Evolutionary conservation across 2,888 invertebrate genomes (phyloP), one percentile per base, ranked within the genome.

Genomic region (Ceriagrion tenellum): DNA sequence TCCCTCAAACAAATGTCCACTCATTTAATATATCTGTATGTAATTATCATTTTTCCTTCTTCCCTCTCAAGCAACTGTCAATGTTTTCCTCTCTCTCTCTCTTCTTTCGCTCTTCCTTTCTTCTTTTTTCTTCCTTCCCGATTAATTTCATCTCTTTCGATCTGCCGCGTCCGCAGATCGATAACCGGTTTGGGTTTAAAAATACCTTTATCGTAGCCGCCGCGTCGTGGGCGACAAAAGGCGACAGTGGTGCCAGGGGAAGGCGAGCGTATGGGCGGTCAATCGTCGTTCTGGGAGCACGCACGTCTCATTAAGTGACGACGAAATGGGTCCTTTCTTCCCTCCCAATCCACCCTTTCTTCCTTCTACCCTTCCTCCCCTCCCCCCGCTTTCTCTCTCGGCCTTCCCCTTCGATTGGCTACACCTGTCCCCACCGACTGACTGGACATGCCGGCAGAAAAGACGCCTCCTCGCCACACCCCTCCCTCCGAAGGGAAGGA

Each of bases 151-250:
- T 74, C 30, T 74, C 74, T 74, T 74, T 74, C 74, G 74, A 74
- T 74, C 30, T 30, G 12, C 74, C 10, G 12, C 12, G 12, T 56
- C 30, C 30, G 74, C 2, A 74, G 74, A 30, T 74, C 74, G 74
- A 74, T 74, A 74, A 74, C 30, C 74, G 74, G n/a, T 74, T 74
- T 0, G 74, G n/a, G 74, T 74, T 16, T 74, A 74, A 74, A 74
- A 74, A 74, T 74, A 74, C 74, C 13, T 74, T 23, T 74, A 16
- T n/a, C 74, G 20, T 10, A 1, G 30, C n/a, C n/a, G n/a, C n/a
- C n/a, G n/a, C n/a, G n/a, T n/a, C n/a, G n/a, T n/a, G n/a, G 74
- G 30, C 74, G 74, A 74, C 74, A 74, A 74, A 74, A 74, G 30
- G 74, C 30, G 74, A 74, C 74, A 12, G 74, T 30, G 74, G 74